These are phyloP conservation scores for Alfaro cultratus DNA, from an alignment of 2,797 vertebrate genomes.

Conservation along the genomic window DNA sequence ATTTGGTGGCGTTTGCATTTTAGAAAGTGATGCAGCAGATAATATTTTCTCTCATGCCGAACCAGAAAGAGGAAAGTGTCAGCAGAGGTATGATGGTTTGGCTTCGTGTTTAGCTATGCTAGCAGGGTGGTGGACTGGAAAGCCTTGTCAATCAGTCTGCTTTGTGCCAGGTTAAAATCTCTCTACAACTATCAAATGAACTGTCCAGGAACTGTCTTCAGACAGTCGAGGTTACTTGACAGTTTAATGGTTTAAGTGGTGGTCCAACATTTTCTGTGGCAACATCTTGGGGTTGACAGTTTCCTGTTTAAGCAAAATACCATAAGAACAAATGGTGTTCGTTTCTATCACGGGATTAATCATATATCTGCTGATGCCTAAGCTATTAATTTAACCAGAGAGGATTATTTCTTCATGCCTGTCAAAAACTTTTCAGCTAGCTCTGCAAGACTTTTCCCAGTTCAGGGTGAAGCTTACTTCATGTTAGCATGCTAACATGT, in stretches of 20 bases:
- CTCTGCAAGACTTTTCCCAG: not conserved
- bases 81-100: slow-evolving; percentile 7
- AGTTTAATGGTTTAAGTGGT: not conserved
- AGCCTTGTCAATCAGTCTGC: not conserved
- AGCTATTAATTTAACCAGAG: not conserved
- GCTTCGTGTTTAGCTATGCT: slow-evolving; percentile 8
- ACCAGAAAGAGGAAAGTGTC: slow-evolving; percentile 10
- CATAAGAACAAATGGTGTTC: not conserved
- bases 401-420: not conserved
- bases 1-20: slow-evolving; percentile 44
- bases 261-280: slow-evolving; percentile 5
- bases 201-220: slow-evolving; percentile 1
- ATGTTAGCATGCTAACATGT: not conserved
- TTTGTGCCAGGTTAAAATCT: slow-evolving; percentile 15
- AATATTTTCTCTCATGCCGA: slow-evolving; percentile 21
- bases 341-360: not conserved
- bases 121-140: slow-evolving; percentile 2
- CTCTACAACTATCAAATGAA: slow-evolving; percentile 9
- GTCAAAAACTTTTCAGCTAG: not conserved
- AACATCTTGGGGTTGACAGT: not conserved
- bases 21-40: slow-evolving; percentile 27
- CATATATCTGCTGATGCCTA: not conserved
- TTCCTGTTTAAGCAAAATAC: not conserved
- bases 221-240: not conserved
- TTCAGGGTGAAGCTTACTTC: not conserved